These are phyloP conservation scores for Gymnothorax javanicus DNA, from an alignment of 2,797 vertebrate species.

Conservation along the genomic window DNA sequence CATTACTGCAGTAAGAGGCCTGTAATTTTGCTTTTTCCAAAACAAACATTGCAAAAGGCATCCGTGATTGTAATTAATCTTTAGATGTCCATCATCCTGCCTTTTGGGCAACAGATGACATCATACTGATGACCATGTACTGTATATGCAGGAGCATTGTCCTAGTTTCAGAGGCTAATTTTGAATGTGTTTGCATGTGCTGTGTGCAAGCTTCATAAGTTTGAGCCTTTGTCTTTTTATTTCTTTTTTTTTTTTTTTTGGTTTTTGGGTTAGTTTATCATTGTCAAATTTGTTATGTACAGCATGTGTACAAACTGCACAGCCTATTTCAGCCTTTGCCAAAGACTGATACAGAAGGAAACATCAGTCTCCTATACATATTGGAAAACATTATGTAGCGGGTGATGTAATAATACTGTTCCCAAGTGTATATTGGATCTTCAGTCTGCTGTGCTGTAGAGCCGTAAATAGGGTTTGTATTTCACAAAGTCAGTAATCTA, in stretches of 20 bases:
- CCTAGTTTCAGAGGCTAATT: background rate
- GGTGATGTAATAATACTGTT: background rate
- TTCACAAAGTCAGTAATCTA: background rate
- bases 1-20: background rate
- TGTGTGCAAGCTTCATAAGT: background rate
- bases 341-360: background rate
- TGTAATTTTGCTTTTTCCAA: background rate
- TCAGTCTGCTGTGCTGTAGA: background rate
- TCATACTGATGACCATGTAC: background rate
- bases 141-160: too few relatives aligned
- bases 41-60: background rate
- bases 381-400: background rate
- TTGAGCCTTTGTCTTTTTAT: background rate
- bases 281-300: background rate
- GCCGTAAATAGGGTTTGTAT: background rate
- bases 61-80: background rate
- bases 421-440: background rate
- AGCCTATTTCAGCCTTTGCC: background rate
- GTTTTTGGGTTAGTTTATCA: background rate
- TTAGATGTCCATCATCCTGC: background rate
- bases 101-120: background rate
- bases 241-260: background rate
- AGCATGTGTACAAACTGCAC: background rate
- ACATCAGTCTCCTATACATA: background rate
- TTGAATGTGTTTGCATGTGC: background rate